These are phyloP conservation scores for Etheostoma perlongum DNA, from an alignment of 2,797 vertebrate genomes.

Conservation along the genomic window DNA sequence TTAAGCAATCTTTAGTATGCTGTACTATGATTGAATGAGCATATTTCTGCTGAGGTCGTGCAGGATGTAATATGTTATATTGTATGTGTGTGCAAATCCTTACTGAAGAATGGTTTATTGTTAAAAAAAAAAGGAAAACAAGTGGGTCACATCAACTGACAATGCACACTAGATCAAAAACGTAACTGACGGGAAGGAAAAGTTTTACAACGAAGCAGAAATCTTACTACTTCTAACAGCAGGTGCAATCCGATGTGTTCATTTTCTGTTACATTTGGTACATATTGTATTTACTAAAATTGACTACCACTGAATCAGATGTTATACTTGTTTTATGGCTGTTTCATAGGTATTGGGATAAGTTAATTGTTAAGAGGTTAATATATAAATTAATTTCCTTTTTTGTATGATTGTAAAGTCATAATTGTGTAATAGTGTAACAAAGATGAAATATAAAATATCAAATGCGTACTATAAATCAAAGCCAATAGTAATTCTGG, in stretches of 20 bases:
- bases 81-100: constrained; percentile 64
- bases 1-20: constrained; percentile 72
- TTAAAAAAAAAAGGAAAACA: constrained; percentile 44
- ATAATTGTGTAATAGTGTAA: constrained; percentile 65
- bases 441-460: constrained; percentile 47
- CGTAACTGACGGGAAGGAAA: constrained; percentile 56
- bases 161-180: constrained; percentile 68
- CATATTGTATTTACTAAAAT: constrained; percentile 69
- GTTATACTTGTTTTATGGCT: constrained; percentile 57
- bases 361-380: constrained; percentile 75
- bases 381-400: constrained; percentile 75
- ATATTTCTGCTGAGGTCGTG: constrained; percentile 68
- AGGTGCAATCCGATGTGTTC: constrained; percentile 64
- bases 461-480: constrained; percentile 36
- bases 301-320: constrained; percentile 47
- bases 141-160: constrained; percentile 63
- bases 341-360: constrained; percentile 60
- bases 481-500: constrained; percentile 25
- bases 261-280: constrained; percentile 74
- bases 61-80: constrained; percentile 66
- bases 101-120: constrained; percentile 67
- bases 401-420: constrained; percentile 73
- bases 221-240: constrained; percentile 65
- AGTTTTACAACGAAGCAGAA: constrained; percentile 63
- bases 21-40: constrained; percentile 69